Evolutionary conservation across 2,888 invertebrate species (phyloP).

Genomic region (Pardosa pseudoannulata): DNA sequence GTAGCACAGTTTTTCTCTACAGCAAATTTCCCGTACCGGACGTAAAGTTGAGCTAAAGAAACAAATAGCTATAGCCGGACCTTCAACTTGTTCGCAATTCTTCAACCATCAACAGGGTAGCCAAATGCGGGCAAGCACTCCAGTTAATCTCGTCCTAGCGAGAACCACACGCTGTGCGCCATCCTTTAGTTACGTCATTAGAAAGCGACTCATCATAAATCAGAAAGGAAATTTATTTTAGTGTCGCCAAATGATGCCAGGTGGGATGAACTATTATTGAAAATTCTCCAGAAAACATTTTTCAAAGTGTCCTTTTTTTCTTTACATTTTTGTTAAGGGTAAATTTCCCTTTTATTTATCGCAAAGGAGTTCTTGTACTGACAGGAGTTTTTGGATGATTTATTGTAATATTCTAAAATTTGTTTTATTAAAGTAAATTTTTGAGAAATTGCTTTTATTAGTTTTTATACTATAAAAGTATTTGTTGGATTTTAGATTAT

Average conservation of each 20-base stretch:
- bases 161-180: neutral
- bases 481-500: no score
- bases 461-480: no score
- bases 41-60: no score
- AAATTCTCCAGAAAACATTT: neutral
- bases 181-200: constrained; percentile 15
- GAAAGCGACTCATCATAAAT: neutral
- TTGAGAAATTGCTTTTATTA: no score
- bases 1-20: no score
- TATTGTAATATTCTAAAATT: no score
- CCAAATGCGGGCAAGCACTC: neutral
- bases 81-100: neutral
- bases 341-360: no score
- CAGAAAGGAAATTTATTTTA: constrained; percentile 1
- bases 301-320: neutral
- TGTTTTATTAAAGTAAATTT: no score
- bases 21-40: no score
- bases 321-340: no score
- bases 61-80: neutral
- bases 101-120: neutral
- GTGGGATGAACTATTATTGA: neutral
- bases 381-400: no score
- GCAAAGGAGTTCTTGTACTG: no score
- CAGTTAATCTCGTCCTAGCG: neutral
- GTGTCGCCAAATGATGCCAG: neutral